phyloP scores from a whole-genome alignment of 2,888 invertebrate genomes.

The Agrotis puta region DNA sequence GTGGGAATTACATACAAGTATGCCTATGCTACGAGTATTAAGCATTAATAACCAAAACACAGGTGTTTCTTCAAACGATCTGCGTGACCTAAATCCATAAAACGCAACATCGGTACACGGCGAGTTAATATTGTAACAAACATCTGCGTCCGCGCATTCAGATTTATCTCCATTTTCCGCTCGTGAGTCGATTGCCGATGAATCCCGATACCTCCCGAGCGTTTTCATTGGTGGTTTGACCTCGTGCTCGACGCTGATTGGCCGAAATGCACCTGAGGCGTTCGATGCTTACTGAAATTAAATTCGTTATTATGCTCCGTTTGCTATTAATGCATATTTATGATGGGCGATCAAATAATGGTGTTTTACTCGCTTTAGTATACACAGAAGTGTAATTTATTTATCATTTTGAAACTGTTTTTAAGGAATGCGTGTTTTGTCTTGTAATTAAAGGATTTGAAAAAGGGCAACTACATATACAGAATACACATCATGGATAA shows the following conservation, averaged over 20 bases:
- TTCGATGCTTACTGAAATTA: conserved; percentile 58
- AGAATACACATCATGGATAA: too few species aligned
- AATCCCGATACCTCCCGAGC: conserved; percentile 38
- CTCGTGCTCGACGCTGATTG: conserved; percentile 59
- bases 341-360: conserved; percentile 66
- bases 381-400: conserved; percentile 45
- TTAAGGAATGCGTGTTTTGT: conserved; percentile 1
- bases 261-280: conserved; percentile 59
- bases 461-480: background rate
- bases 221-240: conserved; percentile 61
- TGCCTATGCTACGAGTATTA: too few species aligned
- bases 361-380: conserved; percentile 53
- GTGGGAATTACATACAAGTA: too few species aligned
- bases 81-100: conserved; percentile 50
- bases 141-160: conserved; percentile 69
- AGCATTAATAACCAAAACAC: background rate
- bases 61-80: conserved; percentile 12
- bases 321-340: conserved; percentile 65
- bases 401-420: conserved; percentile 4
- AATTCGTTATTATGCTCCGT: conserved; percentile 60
- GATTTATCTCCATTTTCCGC: conserved; percentile 69
- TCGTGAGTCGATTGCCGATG: conserved; percentile 60
- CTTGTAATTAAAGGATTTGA: conserved; percentile 9
- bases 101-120: conserved; percentile 9
- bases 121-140: conserved; percentile 48